Percentiles rank a stretch among this genome's conserved stretches.
phyloP scores from a whole-genome alignment of 2,797 vertebrate species.

The Smutsia gigantea region DNA sequence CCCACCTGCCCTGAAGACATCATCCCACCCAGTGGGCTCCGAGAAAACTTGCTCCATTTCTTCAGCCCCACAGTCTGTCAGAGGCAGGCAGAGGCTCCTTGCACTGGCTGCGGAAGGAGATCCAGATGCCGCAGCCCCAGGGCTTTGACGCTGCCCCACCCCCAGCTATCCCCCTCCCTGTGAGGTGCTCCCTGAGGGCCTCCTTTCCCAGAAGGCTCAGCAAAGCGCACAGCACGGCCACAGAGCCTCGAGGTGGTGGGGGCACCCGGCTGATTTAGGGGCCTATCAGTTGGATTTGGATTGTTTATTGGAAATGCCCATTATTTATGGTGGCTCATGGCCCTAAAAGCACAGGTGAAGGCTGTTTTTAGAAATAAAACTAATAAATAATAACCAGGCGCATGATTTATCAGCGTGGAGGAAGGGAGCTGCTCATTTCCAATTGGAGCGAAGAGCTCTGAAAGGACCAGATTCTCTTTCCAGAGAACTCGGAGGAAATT shows the following conservation, averaged over 20 bases:
- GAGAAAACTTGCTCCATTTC: neutral
- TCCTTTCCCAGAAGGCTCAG: neutral
- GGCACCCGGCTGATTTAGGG: conserved; percentile 63
- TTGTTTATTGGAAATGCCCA: conserved; percentile 74
- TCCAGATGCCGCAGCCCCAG: neutral
- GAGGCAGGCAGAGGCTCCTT: neutral
- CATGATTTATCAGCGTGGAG: conserved; percentile 56
- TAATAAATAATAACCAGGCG: conserved; percentile 68
- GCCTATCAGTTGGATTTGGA: conserved; percentile 49
- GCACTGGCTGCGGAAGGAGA: neutral
- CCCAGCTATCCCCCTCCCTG: neutral
- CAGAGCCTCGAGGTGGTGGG: neutral
- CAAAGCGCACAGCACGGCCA: neutral
- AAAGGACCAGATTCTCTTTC: conserved; percentile 35
- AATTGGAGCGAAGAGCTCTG: conserved; percentile 8
- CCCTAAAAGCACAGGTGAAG: conserved; percentile 55
- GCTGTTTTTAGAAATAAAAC: conserved; percentile 70
- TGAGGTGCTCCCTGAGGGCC: neutral
- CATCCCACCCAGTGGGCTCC: neutral
- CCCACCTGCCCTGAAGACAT: neutral
- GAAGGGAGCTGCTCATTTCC: conserved; percentile 26
- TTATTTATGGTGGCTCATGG: conserved; percentile 72
- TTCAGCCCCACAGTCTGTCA: neutral
- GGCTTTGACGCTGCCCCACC: neutral
- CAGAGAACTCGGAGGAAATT: conserved; percentile 54